phyloP scores from a whole-genome alignment of 2,113 vertebrate genomes.

The Ivindomyrus marchei region DNA sequence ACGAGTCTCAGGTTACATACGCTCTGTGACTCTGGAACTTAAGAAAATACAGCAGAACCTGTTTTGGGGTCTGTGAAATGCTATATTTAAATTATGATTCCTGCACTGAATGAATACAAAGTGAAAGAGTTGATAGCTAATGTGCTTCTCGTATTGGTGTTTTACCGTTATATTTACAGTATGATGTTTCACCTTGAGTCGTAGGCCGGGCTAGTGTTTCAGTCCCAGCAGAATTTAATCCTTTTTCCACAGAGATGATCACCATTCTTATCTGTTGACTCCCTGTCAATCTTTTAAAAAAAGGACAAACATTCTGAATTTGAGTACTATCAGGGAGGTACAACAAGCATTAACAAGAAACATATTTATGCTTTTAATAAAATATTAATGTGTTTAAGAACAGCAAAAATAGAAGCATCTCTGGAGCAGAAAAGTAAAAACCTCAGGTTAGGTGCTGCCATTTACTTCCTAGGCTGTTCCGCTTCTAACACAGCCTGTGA shows the following conservation, averaged over 20 bases:
- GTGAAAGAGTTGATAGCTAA: not conserved
- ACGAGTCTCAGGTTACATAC: not conserved
- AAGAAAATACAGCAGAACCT: not conserved
- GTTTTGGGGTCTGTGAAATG: not conserved
- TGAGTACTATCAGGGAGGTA: not conserved
- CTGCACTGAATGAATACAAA: not conserved
- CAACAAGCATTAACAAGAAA: not conserved
- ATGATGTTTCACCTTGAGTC: not conserved
- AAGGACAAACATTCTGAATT: not conserved
- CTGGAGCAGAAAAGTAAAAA: not conserved
- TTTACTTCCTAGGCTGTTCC: not conserved
- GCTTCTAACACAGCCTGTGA: not conserved
- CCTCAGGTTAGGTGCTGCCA: not conserved
- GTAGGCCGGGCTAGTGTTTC: not conserved
- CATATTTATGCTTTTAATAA: not conserved
- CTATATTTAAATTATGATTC: constrained; percentile 4
- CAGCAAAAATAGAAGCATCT: not conserved
- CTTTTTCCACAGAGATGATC: not conserved
- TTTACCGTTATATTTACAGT: not conserved
- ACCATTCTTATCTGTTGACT: not conserved
- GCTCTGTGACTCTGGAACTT: not conserved
- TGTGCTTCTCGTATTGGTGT: not conserved
- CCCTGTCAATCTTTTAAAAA: not conserved
- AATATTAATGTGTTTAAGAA: not conserved
- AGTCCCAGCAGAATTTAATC: not conserved